Evolutionary conservation across 2,888 invertebrate species (phyloP).

Genomic region (Sphecodes monilicornis): DNA sequence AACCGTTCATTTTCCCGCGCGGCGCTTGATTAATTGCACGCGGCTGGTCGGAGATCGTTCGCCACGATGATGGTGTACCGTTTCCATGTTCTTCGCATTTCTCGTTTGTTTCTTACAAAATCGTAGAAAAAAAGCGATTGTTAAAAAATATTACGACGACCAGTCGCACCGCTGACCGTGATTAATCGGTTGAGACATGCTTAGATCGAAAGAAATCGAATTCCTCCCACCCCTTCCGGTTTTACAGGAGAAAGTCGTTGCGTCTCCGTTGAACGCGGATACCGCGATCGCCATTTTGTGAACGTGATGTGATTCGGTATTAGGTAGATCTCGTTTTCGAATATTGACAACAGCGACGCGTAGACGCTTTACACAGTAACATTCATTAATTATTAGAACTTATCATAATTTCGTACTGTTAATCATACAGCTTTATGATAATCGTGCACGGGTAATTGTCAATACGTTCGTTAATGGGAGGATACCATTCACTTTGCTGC

Average conservation of each 20-base stretch:
- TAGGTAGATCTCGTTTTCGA: constrained; percentile 14
- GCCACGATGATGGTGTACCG: constrained; percentile 24
- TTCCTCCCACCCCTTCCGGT: background rate
- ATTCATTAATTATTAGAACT: constrained; percentile 51
- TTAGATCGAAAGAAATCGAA: constrained; percentile 16
- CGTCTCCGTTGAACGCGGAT: constrained; percentile 29
- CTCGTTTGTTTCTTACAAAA: constrained; percentile 44
- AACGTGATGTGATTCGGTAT: background rate
- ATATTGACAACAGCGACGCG: constrained; percentile 62
- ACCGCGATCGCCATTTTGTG: constrained; percentile 28
- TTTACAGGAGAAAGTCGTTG: background rate
- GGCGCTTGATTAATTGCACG: constrained; percentile 10
- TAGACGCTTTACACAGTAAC: constrained; percentile 56
- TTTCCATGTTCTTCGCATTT: background rate
- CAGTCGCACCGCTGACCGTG: constrained; percentile 28
- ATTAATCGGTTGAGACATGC: constrained; percentile 38
- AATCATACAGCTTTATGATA: constrained; percentile 57
- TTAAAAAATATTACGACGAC: constrained; percentile 51
- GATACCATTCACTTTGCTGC: constrained; percentile 11
- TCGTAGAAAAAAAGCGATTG: constrained; percentile 59
- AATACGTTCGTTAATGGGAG: constrained; percentile 37
- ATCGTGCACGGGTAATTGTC: constrained; percentile 63
- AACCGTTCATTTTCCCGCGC: background rate
- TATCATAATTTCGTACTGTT: constrained; percentile 51
- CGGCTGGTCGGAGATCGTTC: constrained; percentile 17